phyloP scores from a whole-genome alignment of 2,113 vertebrate species.

The Melanerpes aurifrons region DNA sequence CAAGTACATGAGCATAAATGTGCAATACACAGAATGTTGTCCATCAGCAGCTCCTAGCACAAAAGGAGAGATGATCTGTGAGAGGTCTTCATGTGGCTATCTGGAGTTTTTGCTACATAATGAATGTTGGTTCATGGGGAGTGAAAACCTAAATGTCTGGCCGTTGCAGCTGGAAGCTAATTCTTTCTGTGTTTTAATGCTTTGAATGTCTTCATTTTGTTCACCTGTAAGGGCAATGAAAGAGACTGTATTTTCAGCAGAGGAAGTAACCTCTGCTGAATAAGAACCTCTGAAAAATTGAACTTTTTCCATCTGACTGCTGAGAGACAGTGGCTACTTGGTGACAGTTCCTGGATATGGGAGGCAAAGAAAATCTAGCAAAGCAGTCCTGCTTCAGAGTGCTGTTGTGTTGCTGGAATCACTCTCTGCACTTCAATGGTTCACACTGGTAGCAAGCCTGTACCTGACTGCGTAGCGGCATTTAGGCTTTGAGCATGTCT shows the following conservation, averaged over 20 bases:
- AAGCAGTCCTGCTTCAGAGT: neutral
- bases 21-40: neutral
- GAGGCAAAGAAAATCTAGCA: neutral
- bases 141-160: neutral
- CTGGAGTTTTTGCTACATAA: neutral
- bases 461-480: neutral
- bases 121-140: neutral
- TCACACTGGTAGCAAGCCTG: neutral
- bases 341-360: neutral
- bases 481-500: rapidly evolving
- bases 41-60: neutral
- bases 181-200: slow-evolving; percentile 33
- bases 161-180: neutral
- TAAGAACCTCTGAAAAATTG: neutral
- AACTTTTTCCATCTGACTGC: neutral
- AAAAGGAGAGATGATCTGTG: neutral
- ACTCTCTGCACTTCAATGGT: rapidly evolving
- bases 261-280: neutral
- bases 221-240: slow-evolving; percentile 31
- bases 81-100: rapidly evolving
- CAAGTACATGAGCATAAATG: rapidly evolving
- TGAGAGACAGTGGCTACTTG: neutral
- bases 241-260: slow-evolving; percentile 33
- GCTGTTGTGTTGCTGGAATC: neutral
- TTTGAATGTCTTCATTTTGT: slow-evolving; percentile 28